Conservation (phyloP, 2,797 vertebrate genomes). For the Eulemur mongoz region DNA sequence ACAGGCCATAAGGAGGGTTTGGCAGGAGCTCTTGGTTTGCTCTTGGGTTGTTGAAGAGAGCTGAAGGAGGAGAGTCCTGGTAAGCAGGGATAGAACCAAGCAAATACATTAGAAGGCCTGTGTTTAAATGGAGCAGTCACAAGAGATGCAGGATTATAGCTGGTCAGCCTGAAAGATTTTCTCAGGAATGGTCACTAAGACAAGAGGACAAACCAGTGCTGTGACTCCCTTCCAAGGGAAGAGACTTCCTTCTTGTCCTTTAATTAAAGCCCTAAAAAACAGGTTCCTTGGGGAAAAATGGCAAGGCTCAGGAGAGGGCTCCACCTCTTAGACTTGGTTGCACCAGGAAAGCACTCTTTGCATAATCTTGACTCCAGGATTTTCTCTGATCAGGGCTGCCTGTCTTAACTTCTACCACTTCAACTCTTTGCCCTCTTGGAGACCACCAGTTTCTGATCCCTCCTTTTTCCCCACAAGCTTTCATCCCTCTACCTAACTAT, state of each 20-base stretch:
- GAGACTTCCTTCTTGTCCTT: not conserved
- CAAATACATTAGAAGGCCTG: not conserved
- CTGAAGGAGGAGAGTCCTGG: conserved; percentile 31
- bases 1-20: conserved; percentile 59
- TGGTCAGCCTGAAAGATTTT: conserved; percentile 48
- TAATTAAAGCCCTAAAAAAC: not conserved
- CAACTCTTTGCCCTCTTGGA: not conserved
- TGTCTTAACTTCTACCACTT: not conserved
- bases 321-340: not conserved
- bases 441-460: not conserved
- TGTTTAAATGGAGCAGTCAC: not conserved
- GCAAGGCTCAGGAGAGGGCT: not conserved
- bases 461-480: not conserved
- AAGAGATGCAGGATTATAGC: not conserved
- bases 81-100: not conserved
- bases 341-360: not conserved
- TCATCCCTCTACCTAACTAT: not conserved
- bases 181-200: not conserved
- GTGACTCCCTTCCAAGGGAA: not conserved
- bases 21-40: conserved; percentile 54
- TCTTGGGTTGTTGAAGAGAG: conserved; percentile 55
- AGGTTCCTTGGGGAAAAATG: not conserved
- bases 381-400: conserved; percentile 1
- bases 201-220: not conserved
- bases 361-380: not conserved